Evolutionary conservation across 2,888 invertebrate species (phyloP), one percentile per base, ranked within the genome.

Genomic region (Mycalesis mineus): DNA sequence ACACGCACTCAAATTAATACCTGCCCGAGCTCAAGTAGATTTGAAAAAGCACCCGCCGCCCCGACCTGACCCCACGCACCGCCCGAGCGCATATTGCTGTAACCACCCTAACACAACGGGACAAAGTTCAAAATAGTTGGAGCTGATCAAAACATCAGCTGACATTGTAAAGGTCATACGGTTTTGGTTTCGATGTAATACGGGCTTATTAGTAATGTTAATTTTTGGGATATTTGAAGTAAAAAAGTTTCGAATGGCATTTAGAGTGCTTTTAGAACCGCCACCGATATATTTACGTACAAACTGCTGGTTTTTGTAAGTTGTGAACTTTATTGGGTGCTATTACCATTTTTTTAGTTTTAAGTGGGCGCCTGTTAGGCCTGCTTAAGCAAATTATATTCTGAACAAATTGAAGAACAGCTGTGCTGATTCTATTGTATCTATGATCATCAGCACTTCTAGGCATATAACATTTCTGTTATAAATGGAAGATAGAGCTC

Each of bases 251-350:
- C 68, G 73, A 75, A 78, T 78, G 80, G 82, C 72, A 82, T 84
- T 83, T 84, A 79, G 79, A 87, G 86, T 87, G 87, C 82, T 82
- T 82, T 84, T 74, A 73, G 72, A 67, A 70, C 65, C 65, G 83
- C 79, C 74, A 87, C 82, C 80, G 87, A 87, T 88, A 88, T 88
- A 87, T 87, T 87, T 87, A 82, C 70, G 76, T 69, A 71, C 71
- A 82, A 81, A 84, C 80, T 75, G 66, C 61, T 68, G 64, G 69
- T 74, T 76, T 41, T 55, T 55, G 15, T 9, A 7, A 9, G 31
- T 15, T 58, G 33, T 60, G 56, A 51, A 56, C 51, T 56, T 62
- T 60, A 60, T 62, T 64, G 50, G 58, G 42, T 54, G 53, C 57
- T 57, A 58, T 54, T 54, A 57, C 54, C 55, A n/a, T 58, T 61